Evolutionary conservation across 2,888 invertebrate genomes (phyloP), one percentile per base, ranked within the genome.

Genomic region (Scaptomyza reducta): DNA sequence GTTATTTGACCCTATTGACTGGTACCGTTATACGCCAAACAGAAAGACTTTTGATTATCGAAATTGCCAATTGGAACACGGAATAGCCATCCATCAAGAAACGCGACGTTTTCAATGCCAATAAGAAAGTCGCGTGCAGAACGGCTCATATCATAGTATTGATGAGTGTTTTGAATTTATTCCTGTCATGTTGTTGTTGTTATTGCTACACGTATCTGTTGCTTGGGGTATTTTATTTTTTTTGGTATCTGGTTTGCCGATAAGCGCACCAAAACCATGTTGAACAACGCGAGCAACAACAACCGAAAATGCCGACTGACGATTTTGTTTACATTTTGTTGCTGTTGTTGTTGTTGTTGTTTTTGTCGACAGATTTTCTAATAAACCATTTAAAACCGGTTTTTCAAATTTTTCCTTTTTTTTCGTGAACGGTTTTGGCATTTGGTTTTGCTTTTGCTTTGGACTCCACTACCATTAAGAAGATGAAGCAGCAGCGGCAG

Each of bases 341-440:
- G 70, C 73, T 73, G 77, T 68, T 70, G 70, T 70, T 74, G 58
- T 72, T 69, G 22, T 22, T 22, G 22, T 22, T 22, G 22, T 22
- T n/a, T n/a, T n/a, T 22, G 70, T 73, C 65, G 66, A 81, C 74
- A 78, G 83, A 84, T 86, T 86, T 84, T 85, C 84, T 84, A 85
- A 85, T 85, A 85, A 79, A 86, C 74, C 84, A 86, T 86, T 79
- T 63, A 72, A 63, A 84, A 85, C 84, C 84, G 84, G 87, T 86
- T 86, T 85, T 83, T 74, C 41, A 63, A 29, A 68, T 77, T 69
- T 71, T 71, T 45, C 49, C 61, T 42, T 64, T 62, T 59, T 62
- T 70, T 71, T 83, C 51, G 74, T 84, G 77, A 81, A 84, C 82
- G 70, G 81, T 74, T 78, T 80, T 78, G 67, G 78, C 70, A 74